phyloP scores from a whole-genome alignment of 2,888 invertebrate genomes.

The Microplitis manilae region DNA sequence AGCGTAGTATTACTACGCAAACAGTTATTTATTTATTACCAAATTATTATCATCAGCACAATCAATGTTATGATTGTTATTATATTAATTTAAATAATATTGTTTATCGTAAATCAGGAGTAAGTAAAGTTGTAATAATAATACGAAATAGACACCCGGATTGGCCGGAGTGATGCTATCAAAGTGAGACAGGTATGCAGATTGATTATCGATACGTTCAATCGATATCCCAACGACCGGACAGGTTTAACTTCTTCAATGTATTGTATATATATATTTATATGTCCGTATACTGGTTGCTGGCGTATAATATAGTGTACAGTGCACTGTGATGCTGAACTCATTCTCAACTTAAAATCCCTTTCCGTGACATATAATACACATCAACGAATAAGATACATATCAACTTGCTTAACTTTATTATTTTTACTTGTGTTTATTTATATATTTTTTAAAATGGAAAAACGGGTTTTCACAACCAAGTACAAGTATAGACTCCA shows the following conservation, averaged over 20 bases:
- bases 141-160: constrained; percentile 9
- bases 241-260: constrained; percentile 28
- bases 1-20: not conserved
- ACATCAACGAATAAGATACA: constrained; percentile 16
- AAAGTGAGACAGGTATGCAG: constrained; percentile 14
- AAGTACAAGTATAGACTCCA: not conserved
- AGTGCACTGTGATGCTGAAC: constrained; percentile 12
- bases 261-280: not conserved
- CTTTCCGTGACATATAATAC: constrained; percentile 13
- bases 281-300: too few relatives aligned
- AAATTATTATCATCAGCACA: not conserved
- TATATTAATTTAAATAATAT: not conserved
- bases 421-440: not conserved
- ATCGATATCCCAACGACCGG: constrained; percentile 15
- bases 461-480: constrained; percentile 29
- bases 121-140: not conserved
- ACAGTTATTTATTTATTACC: not conserved
- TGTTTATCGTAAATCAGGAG: not conserved
- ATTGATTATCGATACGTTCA: constrained; percentile 25
- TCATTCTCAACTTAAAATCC: constrained; percentile 18
- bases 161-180: constrained; percentile 11
- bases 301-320: not conserved
- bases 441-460: not conserved
- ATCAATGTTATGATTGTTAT: not conserved
- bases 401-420: constrained; percentile 16